Base-by-base conservation (phyloP, 2,797 vertebrate genomes). In the Poecile montanus region DNA sequence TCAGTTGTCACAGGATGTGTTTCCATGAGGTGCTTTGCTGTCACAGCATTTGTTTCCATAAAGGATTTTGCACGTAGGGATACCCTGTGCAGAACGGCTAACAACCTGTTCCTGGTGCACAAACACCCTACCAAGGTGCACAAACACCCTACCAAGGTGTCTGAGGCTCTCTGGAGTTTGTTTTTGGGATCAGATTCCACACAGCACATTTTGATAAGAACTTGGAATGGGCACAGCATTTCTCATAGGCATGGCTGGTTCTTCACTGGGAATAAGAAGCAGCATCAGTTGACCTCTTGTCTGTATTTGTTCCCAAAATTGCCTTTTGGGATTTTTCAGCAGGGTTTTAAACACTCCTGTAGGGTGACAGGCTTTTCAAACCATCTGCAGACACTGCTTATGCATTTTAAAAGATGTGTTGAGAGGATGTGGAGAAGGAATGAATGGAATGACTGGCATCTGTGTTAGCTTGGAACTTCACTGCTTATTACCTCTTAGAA, bases 381-480 rank as follows among this genome's bases (percentile, higher is more conserved):
- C 82, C 50, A 57, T 82, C 93, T 94, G 30, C 80, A 73, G 68
- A 61, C 47, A 34, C 13, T 61, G 65, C 45, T 89, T 81, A 29
- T 23, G 42, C 84, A 47, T 93, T 91, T 90, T 79, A 79, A 80
- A 83, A 77, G 77, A 29, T 25, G 29, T 48, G 30, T 75, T 81
- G 76, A 91, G 92, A 62, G 67, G 53, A 83, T 70, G 32, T 60
- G 61, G 66, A 62, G 85, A 89, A 95, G 89, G 91, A 95, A 93
- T 92, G 57, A 91, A 36, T 75, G 79, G 94, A 96, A 92, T 93
- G 67, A 66, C 54, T 30, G 40, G 72, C 56, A 88, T 95, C 81
- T 71, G n/a, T 68, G 60, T 86, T 91, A 86, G 66, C 73, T 75
- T 88, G 86, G 88, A 57, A 48, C 54, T 79, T n/a, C 44, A 60